Percentiles rank a stretch among this genome's conserved stretches.
Conservation (phyloP, 1,140 invertebrate species). For the Plutomurus gul region DNA sequence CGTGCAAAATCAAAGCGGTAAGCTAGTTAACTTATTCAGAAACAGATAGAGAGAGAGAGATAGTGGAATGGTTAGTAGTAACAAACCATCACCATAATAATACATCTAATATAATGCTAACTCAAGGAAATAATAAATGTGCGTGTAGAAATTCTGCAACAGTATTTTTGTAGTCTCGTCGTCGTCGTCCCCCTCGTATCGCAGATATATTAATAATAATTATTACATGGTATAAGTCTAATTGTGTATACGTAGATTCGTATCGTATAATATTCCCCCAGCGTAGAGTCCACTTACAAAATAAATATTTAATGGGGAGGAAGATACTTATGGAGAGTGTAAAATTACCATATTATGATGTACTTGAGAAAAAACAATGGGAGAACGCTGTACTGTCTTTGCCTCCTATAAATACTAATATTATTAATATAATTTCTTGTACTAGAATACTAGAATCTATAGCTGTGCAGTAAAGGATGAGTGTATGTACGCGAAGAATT, state of each 20-base stretch:
- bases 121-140: not conserved
- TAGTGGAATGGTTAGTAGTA: no score
- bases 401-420: no score
- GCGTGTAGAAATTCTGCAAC: slow-evolving; percentile 7
- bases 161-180: slow-evolving; percentile 41
- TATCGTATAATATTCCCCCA: no score
- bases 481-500: not conserved
- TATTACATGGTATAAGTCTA: not conserved
- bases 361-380: no score
- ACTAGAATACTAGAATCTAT: not conserved
- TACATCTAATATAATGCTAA: no score
- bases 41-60: not conserved
- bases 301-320: no score
- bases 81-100: no score
- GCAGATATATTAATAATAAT: slow-evolving; percentile 1
- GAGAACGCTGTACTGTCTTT: no score
- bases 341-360: not conserved
- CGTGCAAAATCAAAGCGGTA: no score
- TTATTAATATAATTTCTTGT: not conserved
- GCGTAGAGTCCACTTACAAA: no score
- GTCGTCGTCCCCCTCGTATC: not conserved
- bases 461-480: not conserved
- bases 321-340: not conserved
- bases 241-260: not conserved
- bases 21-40: not conserved